These are phyloP conservation scores for Temnothorax ravouxi DNA, from an alignment of 2,888 invertebrate genomes.

Conservation along the genomic window DNA sequence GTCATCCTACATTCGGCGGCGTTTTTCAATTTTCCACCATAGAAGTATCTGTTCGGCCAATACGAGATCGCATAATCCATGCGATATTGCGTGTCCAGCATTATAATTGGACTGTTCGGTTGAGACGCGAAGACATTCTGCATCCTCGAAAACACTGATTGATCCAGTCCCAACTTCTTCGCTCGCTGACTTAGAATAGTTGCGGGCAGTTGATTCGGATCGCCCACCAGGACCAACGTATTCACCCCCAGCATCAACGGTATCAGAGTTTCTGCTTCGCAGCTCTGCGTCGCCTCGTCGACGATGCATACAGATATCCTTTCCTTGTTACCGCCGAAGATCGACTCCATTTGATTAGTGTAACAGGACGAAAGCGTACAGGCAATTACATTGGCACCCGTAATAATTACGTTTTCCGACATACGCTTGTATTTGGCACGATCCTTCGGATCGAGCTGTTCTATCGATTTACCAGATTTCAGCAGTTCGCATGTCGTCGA, in stretches of 20 bases:
- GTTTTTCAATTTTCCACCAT: constrained; percentile 87
- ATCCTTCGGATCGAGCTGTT: constrained; percentile 63
- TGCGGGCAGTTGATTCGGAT: constrained; percentile 94
- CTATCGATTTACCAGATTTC: constrained; percentile 57
- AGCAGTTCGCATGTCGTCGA: constrained; percentile 70
- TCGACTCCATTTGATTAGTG: constrained; percentile 83
- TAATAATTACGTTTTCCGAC: constrained; percentile 85
- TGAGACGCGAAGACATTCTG: constrained; percentile 88
- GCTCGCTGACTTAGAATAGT: constrained; percentile 91
- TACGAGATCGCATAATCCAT: constrained; percentile 94
- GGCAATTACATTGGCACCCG: constrained; percentile 90
- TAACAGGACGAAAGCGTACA: constrained; percentile 90
- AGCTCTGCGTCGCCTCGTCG: constrained; percentile 96
- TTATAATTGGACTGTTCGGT: constrained; percentile 86
- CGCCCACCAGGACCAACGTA: constrained; percentile 94
- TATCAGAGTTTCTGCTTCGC: constrained; percentile 93
- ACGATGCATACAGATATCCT: constrained; percentile 89
- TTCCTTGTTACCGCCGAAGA: constrained; percentile 76
- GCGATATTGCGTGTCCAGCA: constrained; percentile 92
- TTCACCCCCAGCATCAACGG: constrained; percentile 92
- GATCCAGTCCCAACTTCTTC: constrained; percentile 90
- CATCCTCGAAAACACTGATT: constrained; percentile 93
- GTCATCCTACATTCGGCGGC: constrained; percentile 33
- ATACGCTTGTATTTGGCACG: constrained; percentile 74
- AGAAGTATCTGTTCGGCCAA: constrained; percentile 93